These are phyloP conservation scores for Choristoneura rosaceana DNA, from an alignment of 2,888 invertebrate species.

Conservation along the genomic window DNA sequence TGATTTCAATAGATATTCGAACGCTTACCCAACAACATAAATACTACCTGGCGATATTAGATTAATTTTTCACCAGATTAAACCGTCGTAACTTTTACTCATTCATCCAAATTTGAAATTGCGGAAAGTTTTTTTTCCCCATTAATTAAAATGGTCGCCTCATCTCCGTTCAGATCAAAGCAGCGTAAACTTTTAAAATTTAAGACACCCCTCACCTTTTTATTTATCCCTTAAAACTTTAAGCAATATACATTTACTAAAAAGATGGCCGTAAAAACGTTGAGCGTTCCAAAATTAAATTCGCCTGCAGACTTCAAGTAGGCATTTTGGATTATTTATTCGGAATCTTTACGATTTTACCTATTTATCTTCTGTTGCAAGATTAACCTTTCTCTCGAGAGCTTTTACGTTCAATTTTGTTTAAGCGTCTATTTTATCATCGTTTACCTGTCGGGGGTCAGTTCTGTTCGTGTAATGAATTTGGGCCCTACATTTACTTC, in stretches of 20 bases:
- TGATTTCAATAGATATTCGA: too few relatives aligned
- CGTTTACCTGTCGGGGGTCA: constrained; percentile 57
- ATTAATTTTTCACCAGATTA: background rate
- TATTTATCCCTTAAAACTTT: constrained; percentile 29
- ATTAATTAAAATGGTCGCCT: constrained; percentile 16
- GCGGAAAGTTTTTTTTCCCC: background rate
- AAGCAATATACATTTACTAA: constrained; percentile 35
- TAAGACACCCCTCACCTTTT: constrained; percentile 19
- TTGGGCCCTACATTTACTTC: constrained; percentile 52
- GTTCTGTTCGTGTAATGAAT: constrained; percentile 59
- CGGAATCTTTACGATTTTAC: constrained; percentile 56
- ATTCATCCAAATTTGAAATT: background rate
- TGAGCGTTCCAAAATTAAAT: constrained; percentile 55
- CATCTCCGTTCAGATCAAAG: constrained; percentile 25
- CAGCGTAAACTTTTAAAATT: constrained; percentile 20
- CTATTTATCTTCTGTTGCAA: constrained; percentile 24
- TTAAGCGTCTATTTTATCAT: constrained; percentile 28
- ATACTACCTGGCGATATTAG: too few relatives aligned
- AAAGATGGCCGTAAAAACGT: constrained; percentile 37
- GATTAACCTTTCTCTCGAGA: constrained; percentile 42
- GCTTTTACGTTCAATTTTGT: constrained; percentile 47
- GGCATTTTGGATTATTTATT: constrained; percentile 63
- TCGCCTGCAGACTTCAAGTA: constrained; percentile 54
- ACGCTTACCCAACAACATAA: too few relatives aligned
- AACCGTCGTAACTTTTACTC: background rate